Evolutionary conservation across 23 tunicate species (phyloP).

Genomic region (Oikopleura vanhoeffeni): DNA sequence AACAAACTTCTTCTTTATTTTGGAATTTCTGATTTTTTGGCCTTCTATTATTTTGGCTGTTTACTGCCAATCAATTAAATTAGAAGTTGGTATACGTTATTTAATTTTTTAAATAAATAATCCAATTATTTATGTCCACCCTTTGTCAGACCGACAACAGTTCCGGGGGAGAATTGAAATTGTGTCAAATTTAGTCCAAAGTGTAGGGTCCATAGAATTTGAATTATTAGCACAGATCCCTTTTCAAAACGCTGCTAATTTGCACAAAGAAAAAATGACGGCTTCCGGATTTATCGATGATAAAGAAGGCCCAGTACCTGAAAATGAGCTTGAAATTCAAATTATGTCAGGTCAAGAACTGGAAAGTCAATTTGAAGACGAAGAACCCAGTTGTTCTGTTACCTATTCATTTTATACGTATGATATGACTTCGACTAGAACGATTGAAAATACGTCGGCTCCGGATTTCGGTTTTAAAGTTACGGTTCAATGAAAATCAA

Average conservation of each 20-base stretch:
- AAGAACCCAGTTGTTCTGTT: background rate
- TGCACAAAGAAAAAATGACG: background rate
- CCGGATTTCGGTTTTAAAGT: background rate
- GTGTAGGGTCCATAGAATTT: no score
- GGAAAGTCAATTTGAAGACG: background rate
- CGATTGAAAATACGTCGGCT: background rate
- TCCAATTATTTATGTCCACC: no score
- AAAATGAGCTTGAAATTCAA: background rate
- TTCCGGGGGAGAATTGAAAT: no score
- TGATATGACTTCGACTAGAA: background rate
- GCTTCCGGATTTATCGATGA: background rate
- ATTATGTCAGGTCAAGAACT: background rate
- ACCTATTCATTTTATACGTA: background rate
- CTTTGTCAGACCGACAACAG: no score
- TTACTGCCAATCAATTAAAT: no score
- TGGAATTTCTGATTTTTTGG: no score
- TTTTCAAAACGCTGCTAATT: background rate
- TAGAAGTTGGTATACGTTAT: no score
- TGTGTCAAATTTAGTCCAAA: no score
- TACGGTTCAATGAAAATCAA: no score
- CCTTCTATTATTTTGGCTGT: no score
- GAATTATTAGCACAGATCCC: background rate
- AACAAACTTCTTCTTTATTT: no score
- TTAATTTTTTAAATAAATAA: no score
- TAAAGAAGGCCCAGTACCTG: background rate